These are phyloP conservation scores for Salmo trutta DNA, from an alignment of 2,797 vertebrate genomes.

Conservation along the genomic window DNA sequence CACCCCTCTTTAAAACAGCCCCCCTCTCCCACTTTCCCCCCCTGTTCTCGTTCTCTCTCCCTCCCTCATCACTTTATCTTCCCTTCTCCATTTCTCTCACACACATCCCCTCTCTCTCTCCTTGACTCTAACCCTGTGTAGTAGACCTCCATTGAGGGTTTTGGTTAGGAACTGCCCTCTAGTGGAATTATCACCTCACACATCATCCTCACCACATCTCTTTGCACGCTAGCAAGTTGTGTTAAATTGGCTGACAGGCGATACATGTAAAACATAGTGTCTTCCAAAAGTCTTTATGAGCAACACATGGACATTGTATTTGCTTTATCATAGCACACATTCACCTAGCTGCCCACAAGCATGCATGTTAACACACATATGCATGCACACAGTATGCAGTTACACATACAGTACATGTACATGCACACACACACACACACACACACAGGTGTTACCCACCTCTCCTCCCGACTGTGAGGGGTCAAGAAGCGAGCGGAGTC, in stretches of 20 bases:
- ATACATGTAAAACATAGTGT: too few relatives aligned
- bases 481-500: conserved; percentile 77
- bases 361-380: background rate
- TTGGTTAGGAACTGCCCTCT: conserved; percentile 15
- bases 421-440: background rate
- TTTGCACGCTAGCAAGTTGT: background rate
- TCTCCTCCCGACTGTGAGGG: conserved; percentile 68
- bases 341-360: background rate
- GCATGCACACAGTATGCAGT: background rate
- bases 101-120: too few relatives aligned
- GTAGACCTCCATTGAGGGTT: background rate
- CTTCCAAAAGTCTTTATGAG: background rate
- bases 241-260: background rate
- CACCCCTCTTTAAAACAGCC: background rate
- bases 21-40: background rate
- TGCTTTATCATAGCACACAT: too few relatives aligned
- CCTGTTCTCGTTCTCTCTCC: background rate
- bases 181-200: conserved; percentile 11
- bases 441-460: conserved; percentile 58
- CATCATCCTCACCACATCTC: background rate
- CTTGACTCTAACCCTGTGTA: background rate
- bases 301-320: background rate
- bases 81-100: background rate
- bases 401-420: background rate
- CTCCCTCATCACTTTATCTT: background rate